Evolutionary conservation across 64 coral and sea anemone species (phyloP).

Genomic region (Catalaphyllia jardinei): DNA sequence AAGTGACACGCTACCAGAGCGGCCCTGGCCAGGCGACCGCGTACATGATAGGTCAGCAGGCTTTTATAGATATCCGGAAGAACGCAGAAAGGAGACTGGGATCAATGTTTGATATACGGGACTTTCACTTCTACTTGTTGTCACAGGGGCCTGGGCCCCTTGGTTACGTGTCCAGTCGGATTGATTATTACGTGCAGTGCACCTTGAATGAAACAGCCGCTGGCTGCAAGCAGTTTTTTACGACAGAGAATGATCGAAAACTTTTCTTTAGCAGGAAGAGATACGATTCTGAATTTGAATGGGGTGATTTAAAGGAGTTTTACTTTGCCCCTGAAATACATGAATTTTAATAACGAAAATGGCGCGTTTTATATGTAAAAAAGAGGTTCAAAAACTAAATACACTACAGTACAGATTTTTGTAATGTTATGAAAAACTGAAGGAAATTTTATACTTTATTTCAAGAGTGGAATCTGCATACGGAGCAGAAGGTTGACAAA

Average conservation of each 20-base stretch:
- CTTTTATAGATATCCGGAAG: conserved; percentile 41
- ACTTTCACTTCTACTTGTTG: conserved; percentile 69
- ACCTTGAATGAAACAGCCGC: conserved; percentile 5
- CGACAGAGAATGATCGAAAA: neutral
- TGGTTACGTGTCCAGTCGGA: conserved; percentile 30
- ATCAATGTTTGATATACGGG: conserved; percentile 46
- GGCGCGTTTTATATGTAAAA: neutral
- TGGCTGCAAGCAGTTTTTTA: conserved; percentile 23
- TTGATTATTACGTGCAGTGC: conserved; percentile 58
- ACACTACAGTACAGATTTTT: neutral
- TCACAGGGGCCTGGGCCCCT: conserved; percentile 50
- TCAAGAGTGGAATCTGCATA: too few species aligned
- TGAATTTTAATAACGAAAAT: conserved; percentile 18
- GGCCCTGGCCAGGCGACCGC: conserved; percentile 63
- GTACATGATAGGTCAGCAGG: conserved; percentile 75
- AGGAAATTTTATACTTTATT: too few species aligned
- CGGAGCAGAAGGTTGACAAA: too few species aligned
- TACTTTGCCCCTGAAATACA: conserved; percentile 42
- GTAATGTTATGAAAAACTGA: neutral
- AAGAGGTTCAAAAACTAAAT: neutral
- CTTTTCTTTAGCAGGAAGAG: neutral
- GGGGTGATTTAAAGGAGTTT: conserved; percentile 28
- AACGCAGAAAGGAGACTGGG: conserved; percentile 45
- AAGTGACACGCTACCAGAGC: conserved; percentile 74
- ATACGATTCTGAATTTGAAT: conserved; percentile 14